Percentiles rank a stretch among this genome's conserved stretches.
Conservation (phyloP, 2,888 invertebrate species). For the Agonopterix heracliana region DNA sequence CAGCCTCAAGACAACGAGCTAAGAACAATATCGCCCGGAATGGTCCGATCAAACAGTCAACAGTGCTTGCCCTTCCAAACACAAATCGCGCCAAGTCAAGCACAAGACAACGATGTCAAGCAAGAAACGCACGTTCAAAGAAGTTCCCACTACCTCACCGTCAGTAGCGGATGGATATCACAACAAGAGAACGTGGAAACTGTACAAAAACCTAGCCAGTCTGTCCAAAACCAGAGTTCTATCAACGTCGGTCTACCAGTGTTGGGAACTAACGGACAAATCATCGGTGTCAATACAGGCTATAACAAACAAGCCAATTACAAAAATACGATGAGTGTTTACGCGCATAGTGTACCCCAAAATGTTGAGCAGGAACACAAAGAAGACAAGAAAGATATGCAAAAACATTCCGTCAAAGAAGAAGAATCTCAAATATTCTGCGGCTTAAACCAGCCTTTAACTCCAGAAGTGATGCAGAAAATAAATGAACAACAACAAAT, state of each 20-base stretch:
- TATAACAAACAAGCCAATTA: slow-evolving; percentile 44
- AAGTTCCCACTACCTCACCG: slow-evolving; percentile 65
- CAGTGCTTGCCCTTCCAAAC: slow-evolving; percentile 26
- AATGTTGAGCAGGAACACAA: slow-evolving; percentile 40
- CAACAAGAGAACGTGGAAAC: slow-evolving; percentile 53
- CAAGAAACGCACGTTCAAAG: slow-evolving; percentile 57
- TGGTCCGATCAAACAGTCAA: slow-evolving; percentile 35
- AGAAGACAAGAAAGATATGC: slow-evolving; percentile 49
- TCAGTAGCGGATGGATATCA: slow-evolving; percentile 68
- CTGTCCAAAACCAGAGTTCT: slow-evolving; percentile 28
- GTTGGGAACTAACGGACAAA: slow-evolving; percentile 76
- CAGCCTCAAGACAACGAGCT: slow-evolving; percentile 52
- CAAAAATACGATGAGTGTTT: slow-evolving; percentile 34
- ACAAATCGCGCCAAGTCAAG: slow-evolving; percentile 27
- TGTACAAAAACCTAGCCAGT: slow-evolving; percentile 37
- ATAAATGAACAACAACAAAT: slow-evolving; percentile 76
- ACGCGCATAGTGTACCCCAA: slow-evolving; percentile 31
- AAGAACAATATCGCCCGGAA: slow-evolving; percentile 41
- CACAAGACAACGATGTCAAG: slow-evolving; percentile 47
- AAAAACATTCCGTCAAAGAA: slow-evolving; percentile 41
- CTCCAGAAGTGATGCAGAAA: slow-evolving; percentile 73
- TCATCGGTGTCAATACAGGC: slow-evolving; percentile 75
- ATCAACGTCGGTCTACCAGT: slow-evolving; percentile 57
- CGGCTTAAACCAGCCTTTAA: slow-evolving; percentile 62
- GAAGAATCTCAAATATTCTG: slow-evolving; percentile 67